Base-by-base conservation (phyloP, 2,888 invertebrate genomes). In the Ommatoiulus sabulosus region DNA sequence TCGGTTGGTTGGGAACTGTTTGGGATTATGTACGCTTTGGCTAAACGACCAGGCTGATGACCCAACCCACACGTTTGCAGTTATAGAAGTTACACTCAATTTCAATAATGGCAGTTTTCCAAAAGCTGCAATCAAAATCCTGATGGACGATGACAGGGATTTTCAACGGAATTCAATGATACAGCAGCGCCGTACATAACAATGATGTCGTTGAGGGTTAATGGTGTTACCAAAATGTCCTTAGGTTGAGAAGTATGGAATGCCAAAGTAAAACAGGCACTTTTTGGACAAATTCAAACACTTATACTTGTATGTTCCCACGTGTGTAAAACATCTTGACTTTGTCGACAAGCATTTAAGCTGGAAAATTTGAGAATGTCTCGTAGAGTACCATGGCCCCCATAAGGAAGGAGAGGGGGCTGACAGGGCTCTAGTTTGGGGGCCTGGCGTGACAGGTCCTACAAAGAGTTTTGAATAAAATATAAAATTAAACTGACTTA, bases 111-210 rank as follows among this genome's bases (percentile, higher is more conserved):
- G n/a, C 57, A 57, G 57, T 17, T 4, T 10, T 57, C n/a, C n/a
- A 15, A 57, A 17, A 57, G 57, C n/a, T 57, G 57, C 7, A 15
- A 52, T 57, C 57, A 57, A 57, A 57, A 57, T 57, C 57, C 57
- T 57, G 57, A 57, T 57, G 57, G n/a, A 57, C 57, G 57, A 57
- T 57, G 57, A 57, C 57, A 57, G n/a, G 57, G 17, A 57, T 57
- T n/a, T 57, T 57, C 5, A 57, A 57, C n/a, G 57, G n/a, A n/a
- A n/a, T 57, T 57, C n/a, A 57, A n/a, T 57, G 57, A 3, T n/a
- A n/a, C n/a, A 46, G 12, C 46, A 46, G 46, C 12, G 46, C n/a
- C n/a, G n/a, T 8, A 12, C 57, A 57, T 57, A 57, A 57, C 57
- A 57, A 57, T 57, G 57, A 57, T n/a, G n/a, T n/a, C 15, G 35